These are phyloP conservation scores for Psilopsiagon aymara DNA, from an alignment of 2,113 vertebrate species.

Conservation along the genomic window DNA sequence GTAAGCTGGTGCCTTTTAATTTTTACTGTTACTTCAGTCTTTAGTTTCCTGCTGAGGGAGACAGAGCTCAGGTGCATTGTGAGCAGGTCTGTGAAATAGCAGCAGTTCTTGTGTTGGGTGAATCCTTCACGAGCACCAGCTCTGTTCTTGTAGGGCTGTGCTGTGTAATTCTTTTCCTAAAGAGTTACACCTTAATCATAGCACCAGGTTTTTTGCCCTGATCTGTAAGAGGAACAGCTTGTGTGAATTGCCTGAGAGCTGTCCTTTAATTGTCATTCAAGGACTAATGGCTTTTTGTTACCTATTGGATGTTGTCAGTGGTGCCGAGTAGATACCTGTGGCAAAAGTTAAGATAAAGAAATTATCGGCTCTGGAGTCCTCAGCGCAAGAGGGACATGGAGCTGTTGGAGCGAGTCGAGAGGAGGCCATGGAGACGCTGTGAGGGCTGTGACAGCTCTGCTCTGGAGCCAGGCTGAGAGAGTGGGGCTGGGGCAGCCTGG, in stretches of 20 bases:
- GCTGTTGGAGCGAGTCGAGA: too few relatives aligned
- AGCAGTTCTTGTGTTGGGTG: neutral
- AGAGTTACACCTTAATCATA: neutral
- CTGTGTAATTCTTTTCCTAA: neutral
- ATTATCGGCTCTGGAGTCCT: neutral
- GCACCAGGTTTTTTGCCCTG: neutral
- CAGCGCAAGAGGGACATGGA: neutral
- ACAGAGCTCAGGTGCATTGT: neutral
- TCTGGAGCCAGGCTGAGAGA: neutral
- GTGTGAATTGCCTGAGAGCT: neutral
- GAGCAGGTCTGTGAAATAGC: neutral
- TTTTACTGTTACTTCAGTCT: neutral
- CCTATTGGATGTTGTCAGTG: neutral
- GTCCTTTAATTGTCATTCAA: neutral
- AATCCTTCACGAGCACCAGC: neutral
- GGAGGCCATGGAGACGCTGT: neutral
- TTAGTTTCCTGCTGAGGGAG: neutral
- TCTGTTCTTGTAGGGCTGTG: neutral
- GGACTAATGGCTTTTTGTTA: neutral
- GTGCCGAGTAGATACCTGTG: too few relatives aligned
- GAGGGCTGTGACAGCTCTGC: neutral
- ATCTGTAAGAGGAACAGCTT: neutral
- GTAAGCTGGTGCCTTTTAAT: neutral
- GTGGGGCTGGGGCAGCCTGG: neutral
- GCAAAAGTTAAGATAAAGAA: neutral